These are phyloP conservation scores for Rhinoraja longicauda DNA, from an alignment of 2,797 vertebrate species.

Conservation along the genomic window DNA sequence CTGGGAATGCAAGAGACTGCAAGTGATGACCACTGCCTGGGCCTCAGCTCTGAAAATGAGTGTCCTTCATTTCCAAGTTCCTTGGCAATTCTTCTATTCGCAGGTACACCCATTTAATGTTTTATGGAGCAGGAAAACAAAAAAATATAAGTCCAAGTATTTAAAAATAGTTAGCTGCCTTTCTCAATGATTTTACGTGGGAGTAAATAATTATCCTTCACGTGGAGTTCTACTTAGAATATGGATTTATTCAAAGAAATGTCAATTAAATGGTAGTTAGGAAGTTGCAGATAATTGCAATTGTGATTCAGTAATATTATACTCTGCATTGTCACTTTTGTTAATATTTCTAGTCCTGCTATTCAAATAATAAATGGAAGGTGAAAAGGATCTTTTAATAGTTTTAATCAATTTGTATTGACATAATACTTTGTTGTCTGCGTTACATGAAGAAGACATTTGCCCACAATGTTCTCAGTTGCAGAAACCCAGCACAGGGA, in stretches of 20 bases:
- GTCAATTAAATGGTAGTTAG: slow-evolving; percentile 2
- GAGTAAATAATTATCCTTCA: neutral
- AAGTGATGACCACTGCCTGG: no score
- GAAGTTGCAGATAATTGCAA: neutral
- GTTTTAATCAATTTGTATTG: neutral
- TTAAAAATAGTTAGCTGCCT: neutral
- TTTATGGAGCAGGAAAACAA: neutral
- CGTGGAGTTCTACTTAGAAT: neutral
- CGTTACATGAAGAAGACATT: neutral
- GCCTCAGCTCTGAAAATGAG: neutral
- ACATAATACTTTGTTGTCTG: neutral
- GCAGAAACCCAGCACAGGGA: neutral
- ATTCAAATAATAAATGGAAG: neutral
- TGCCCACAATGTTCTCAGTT: neutral
- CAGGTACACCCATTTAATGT: no score
- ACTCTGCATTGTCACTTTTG: neutral
- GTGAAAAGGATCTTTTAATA: neutral
- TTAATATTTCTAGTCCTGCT: neutral
- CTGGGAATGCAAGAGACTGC: no score
- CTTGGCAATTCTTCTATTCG: no score
- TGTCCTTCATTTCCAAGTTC: neutral
- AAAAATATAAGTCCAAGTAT: neutral
- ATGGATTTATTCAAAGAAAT: slow-evolving; percentile 1
- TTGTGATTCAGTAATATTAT: neutral
- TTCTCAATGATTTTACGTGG: neutral